phyloP scores from a whole-genome alignment of 2,113 vertebrate genomes.

The Tyto alba region DNA sequence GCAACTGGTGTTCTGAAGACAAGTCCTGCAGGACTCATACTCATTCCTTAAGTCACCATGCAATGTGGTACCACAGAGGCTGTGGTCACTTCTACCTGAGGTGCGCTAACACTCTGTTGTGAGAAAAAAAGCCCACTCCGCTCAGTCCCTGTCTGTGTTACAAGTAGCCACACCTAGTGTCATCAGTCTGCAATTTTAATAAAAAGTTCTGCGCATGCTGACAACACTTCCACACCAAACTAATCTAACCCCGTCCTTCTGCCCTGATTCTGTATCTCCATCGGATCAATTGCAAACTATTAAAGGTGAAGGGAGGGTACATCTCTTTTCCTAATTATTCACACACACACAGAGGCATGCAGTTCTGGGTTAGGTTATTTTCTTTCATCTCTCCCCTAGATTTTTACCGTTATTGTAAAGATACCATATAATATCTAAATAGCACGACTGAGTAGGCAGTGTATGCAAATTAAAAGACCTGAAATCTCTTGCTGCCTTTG shows the following conservation, averaged over 20 bases:
- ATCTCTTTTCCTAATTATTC: neutral
- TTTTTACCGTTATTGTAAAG: neutral
- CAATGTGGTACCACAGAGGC: neutral
- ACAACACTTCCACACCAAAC: neutral
- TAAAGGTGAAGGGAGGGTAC: neutral
- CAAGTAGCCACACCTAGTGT: neutral
- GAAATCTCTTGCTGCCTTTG: neutral
- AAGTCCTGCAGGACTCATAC: neutral
- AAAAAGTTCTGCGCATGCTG: neutral
- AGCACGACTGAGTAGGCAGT: neutral
- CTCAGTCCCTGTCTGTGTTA: neutral
- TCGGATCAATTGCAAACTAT: neutral
- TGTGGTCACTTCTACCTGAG: neutral
- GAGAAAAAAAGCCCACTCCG: neutral
- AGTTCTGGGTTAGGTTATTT: neutral
- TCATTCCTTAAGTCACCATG: neutral
- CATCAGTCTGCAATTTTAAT: neutral
- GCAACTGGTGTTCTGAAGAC: rapidly evolving
- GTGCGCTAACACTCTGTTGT: neutral
- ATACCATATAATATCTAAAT: neutral
- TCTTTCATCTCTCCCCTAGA: neutral
- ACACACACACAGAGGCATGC: neutral
- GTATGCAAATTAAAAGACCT: neutral
- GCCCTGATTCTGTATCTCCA: neutral
- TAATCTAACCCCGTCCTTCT: neutral